Evolutionary conservation across 1,140 invertebrate species (phyloP), one percentile per base, ranked within the genome.

Genomic region (Drosophila nigrodunni): DNA sequence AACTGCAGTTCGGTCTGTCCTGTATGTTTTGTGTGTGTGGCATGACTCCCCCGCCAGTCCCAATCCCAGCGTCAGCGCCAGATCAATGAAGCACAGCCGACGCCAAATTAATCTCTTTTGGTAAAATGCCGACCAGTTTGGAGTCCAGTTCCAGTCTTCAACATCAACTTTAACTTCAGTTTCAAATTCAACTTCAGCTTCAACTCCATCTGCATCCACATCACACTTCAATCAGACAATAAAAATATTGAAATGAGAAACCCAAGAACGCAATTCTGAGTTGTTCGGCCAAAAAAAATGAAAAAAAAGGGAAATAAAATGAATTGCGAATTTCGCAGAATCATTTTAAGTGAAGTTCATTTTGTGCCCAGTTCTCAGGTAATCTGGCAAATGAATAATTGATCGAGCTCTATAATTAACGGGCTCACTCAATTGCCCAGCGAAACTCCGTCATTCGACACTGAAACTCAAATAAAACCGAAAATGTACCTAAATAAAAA

Each of bases 141-240:
- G 43, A 58, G 30, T 46, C 55, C 57, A 68, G 39, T 41, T 47
- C 25, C 62, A 54, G 15, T 35, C 66, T 65, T 21, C 37, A 60
- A 47, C 25, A 54, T 61, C 18, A 55, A 57, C 41, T 70, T 13
- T 15, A 60, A 46, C 8, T n/a, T 3, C 41, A 60, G 39, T 7
- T n/a, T 3, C 41, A 11, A 11, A 7, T 25, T 7, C 30, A 18
- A 57, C 7, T 21, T 60, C 21, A 43, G 47, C 44, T 6, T 10
- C 15, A 10, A 61, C 18, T 21, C 50, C 58, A 74, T 68, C 41
- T 61, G 65, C 58, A 77, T 64, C 71, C 69, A 87, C 82, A 77
- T 88, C 82, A 87, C 83, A 87, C 82, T 87, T 87, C 82, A 88
- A 87, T 87, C 82, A 87, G 77, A 88, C 83, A 88, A 87, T 88